These are phyloP conservation scores for Muraenolepis orangiensis DNA, from an alignment of 2,797 vertebrate genomes.

Conservation along the genomic window DNA sequence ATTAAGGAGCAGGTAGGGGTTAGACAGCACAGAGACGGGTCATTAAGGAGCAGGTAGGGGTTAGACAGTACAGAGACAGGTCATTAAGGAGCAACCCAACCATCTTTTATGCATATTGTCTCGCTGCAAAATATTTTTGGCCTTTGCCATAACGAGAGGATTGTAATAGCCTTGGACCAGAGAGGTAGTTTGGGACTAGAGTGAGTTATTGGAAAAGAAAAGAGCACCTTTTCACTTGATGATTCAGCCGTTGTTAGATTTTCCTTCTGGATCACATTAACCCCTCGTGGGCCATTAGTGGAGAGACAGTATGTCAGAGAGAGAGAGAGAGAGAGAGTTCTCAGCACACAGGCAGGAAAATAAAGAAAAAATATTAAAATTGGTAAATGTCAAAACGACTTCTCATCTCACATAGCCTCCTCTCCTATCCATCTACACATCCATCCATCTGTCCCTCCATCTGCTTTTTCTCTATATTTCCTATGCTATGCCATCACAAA, in stretches of 20 bases:
- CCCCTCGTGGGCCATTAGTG: not conserved
- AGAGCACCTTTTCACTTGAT: not conserved
- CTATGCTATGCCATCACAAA: not conserved
- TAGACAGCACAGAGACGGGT: no score
- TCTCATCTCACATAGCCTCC: not conserved
- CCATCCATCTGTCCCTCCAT: not conserved
- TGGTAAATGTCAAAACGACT: not conserved
- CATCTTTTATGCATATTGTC: not conserved
- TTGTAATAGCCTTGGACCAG: not conserved
- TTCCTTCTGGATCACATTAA: not conserved
- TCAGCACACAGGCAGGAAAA: slow-evolving; percentile 59
- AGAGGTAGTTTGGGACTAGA: not conserved
- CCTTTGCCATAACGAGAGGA: not conserved
- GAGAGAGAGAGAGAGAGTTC: slow-evolving; percentile 4
- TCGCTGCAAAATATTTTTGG: not conserved
- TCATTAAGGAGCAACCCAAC: not conserved
- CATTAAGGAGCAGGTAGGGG: no score
- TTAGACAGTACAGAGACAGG: no score
- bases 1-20: no score
- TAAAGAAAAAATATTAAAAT: not conserved
- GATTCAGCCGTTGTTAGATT: not conserved
- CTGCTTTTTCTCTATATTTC: not conserved
- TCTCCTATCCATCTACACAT: not conserved
- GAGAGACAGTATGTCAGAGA: not conserved
- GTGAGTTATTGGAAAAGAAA: not conserved